phyloP scores from a whole-genome alignment of 2,888 invertebrate species.

The Diplazon laetatorius region DNA sequence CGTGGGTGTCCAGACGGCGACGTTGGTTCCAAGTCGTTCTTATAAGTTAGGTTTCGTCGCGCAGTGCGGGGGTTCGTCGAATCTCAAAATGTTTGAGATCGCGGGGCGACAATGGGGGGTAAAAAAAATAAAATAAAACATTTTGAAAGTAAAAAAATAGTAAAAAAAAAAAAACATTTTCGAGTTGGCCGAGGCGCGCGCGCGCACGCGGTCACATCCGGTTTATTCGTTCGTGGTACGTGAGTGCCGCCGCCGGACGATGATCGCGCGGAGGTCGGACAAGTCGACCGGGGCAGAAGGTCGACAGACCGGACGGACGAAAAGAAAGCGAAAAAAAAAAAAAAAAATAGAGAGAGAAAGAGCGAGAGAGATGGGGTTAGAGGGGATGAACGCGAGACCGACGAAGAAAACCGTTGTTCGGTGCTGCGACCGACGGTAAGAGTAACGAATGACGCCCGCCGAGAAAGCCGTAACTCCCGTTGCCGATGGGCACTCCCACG shows the following conservation, averaged over 20 bases:
- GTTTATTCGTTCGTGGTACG: constrained; percentile 51
- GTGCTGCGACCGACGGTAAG: constrained; percentile 65
- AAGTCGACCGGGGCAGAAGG: constrained; percentile 60
- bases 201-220: constrained; percentile 57
- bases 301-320: constrained; percentile 52
- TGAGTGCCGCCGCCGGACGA: constrained; percentile 52
- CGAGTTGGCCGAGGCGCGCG: constrained; percentile 27
- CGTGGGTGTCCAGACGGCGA: constrained; percentile 61
- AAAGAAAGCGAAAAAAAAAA: constrained; percentile 28
- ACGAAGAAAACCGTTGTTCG: constrained; percentile 35
- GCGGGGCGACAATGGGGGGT: constrained; percentile 6
- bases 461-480: constrained; percentile 74
- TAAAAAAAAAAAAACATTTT: no score
- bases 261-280: constrained; percentile 60
- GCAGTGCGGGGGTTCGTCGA: constrained; percentile 2
- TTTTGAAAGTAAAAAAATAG: no score
- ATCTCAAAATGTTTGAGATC: constrained; percentile 41
- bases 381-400: background rate
- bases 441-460: constrained; percentile 74
- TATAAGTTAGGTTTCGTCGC: constrained; percentile 10
- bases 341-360: constrained; percentile 18
- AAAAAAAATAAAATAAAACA: no score
- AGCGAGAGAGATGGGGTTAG: no score
- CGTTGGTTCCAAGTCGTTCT: constrained; percentile 30
- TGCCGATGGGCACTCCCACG: constrained; percentile 76